These are phyloP conservation scores for Polyploca ridens DNA, from an alignment of 2,888 invertebrate genomes.

Conservation along the genomic window DNA sequence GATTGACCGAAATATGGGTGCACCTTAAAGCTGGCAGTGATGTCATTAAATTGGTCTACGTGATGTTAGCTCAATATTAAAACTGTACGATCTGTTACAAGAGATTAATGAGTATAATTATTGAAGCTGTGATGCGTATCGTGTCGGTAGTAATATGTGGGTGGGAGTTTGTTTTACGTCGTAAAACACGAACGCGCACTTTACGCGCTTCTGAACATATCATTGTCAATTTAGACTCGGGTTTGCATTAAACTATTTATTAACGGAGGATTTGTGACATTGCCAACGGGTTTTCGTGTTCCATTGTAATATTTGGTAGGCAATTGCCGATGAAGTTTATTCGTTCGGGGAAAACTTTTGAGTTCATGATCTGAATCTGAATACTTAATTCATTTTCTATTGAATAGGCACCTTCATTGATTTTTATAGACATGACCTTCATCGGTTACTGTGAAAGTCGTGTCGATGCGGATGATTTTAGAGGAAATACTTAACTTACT, in stretches of 20 bases:
- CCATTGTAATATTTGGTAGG: not conserved
- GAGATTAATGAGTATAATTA: conserved; percentile 16
- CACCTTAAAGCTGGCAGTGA: conserved; percentile 15
- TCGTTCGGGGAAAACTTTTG: not conserved
- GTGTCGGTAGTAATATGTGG: conserved; percentile 4
- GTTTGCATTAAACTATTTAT: conserved; percentile 1
- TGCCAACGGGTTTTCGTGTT: not conserved
- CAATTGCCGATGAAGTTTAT: not conserved
- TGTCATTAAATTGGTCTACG: conserved; percentile 26
- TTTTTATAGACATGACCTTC: conserved; percentile 9
- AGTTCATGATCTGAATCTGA: not conserved
- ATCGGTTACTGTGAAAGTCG: conserved; percentile 4
- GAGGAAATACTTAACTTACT: not conserved
- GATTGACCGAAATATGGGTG: not conserved
- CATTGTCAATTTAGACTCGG: conserved; percentile 1
- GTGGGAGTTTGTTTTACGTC: conserved; percentile 9
- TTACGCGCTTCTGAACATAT: conserved; percentile 11
- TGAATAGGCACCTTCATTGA: not conserved
- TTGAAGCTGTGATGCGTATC: conserved; percentile 1
- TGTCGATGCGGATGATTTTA: not conserved
- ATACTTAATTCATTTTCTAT: not conserved
- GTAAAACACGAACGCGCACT: conserved; percentile 3
- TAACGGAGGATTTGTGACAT: not conserved
- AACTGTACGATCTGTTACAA: conserved; percentile 20
- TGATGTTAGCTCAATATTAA: conserved; percentile 16